A percentile compares a stretch with the other conserved stretches of the same genome.
Conservation (phyloP, 2,113 vertebrate species). For the Psilopogon haemacephalus region DNA sequence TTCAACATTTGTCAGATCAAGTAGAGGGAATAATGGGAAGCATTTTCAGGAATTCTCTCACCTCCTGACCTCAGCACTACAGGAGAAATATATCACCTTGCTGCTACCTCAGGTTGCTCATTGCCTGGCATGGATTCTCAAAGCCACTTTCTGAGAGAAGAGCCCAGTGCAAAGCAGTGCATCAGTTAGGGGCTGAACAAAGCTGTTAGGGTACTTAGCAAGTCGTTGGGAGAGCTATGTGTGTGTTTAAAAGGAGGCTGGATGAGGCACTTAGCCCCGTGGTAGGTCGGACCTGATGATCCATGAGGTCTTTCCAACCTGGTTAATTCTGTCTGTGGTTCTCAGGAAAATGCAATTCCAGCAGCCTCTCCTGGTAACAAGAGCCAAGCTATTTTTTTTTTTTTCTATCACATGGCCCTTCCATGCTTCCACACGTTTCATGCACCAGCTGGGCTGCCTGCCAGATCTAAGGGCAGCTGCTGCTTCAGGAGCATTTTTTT, state of each 20-base stretch:
- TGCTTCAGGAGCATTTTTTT: no score
- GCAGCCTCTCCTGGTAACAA: constrained; percentile 52
- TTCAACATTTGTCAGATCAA: not conserved
- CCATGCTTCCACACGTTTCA: constrained; percentile 56
- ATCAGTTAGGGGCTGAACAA: not conserved
- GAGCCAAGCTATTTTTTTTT: constrained; percentile 56
- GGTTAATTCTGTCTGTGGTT: no score
- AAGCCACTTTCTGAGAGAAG: not conserved
- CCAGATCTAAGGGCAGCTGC: constrained; percentile 58
- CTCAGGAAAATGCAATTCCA: constrained; percentile 54
- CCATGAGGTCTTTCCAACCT: no score
- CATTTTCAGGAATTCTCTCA: not conserved
- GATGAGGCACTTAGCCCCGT: no score
- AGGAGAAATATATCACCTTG: not conserved
- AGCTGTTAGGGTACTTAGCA: not conserved
- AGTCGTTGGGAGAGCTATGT: constrained; percentile 27
- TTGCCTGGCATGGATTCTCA: no score
- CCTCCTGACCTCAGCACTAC: not conserved
- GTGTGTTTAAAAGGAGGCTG: no score
- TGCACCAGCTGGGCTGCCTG: constrained; percentile 31
- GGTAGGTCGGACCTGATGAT: no score
- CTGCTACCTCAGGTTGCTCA: not conserved
- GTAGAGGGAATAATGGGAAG: not conserved
- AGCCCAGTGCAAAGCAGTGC: not conserved
- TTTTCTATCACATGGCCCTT: constrained; percentile 62